These are phyloP conservation scores for Gavia stellata DNA, from an alignment of 2,113 vertebrate species.

Conservation along the genomic window DNA sequence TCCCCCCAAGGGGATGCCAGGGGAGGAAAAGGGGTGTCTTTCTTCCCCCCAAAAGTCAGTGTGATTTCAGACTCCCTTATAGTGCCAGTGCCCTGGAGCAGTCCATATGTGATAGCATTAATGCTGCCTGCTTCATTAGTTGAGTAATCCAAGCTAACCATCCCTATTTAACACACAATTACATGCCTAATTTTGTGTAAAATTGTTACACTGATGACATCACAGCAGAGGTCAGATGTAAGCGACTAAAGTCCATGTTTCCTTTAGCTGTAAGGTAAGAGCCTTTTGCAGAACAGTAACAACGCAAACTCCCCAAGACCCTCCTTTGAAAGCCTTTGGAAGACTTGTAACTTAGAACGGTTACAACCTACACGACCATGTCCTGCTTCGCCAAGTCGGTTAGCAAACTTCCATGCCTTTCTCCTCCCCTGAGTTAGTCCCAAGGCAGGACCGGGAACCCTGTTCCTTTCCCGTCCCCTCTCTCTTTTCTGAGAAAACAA, in stretches of 20 bases:
- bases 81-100: constrained; percentile 39
- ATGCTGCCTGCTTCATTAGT: constrained; percentile 63
- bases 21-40: background rate
- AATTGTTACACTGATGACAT: constrained; percentile 71
- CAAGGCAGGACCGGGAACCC: background rate
- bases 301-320: background rate
- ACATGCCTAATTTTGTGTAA: constrained; percentile 75
- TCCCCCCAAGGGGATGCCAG: background rate
- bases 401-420: background rate
- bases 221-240: constrained; percentile 51
- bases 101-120: constrained; percentile 59
- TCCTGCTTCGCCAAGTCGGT: background rate
- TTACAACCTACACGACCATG: fast-evolving
- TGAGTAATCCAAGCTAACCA: constrained; percentile 42
- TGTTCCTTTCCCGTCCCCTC: background rate
- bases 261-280: background rate
- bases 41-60: background rate
- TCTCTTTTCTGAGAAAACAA: background rate
- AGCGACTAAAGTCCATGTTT: background rate
- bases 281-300: background rate
- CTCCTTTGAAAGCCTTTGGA: background rate
- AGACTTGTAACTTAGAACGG: background rate
- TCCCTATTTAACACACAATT: constrained; percentile 75
- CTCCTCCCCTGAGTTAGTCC: background rate
- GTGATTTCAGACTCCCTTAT: background rate